Conservation (phyloP, 2,888 invertebrate genomes). For the Helicoverpa assulta region DNA sequence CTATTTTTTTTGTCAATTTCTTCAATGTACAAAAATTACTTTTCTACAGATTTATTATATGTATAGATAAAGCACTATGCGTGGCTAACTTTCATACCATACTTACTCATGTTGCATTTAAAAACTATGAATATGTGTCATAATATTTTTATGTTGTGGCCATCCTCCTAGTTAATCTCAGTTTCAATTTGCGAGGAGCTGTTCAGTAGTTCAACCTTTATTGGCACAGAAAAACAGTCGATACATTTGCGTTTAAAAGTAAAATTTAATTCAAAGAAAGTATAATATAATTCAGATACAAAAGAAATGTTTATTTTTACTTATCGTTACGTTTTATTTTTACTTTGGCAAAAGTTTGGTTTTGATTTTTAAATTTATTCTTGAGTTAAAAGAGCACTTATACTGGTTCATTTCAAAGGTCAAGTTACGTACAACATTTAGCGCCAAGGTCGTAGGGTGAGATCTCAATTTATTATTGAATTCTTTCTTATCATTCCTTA, state of each 20-base stretch:
- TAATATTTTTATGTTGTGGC: too few relatives aligned
- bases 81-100: too few relatives aligned
- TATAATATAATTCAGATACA: neutral
- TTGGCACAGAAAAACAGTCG: neutral
- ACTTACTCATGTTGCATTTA: too few relatives aligned
- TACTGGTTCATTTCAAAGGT: slow-evolving; percentile 19
- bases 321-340: neutral
- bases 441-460: slow-evolving; percentile 31
- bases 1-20: too few relatives aligned
- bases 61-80: too few relatives aligned
- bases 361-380: neutral
- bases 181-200: neutral
- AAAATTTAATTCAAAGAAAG: neutral
- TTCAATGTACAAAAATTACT: too few relatives aligned
- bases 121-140: too few relatives aligned
- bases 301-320: neutral
- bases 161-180: too few relatives aligned
- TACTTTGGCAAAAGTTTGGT: neutral
- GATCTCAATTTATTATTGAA: slow-evolving; percentile 46
- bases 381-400: neutral
- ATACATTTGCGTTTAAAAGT: neutral
- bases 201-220: neutral
- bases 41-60: too few relatives aligned
- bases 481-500: slow-evolving; percentile 46
- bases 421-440: slow-evolving; percentile 13